Percentiles rank a stretch among this genome's conserved stretches.
Conservation (phyloP, 1,140 invertebrate genomes). For the Argopecten irradians region DNA sequence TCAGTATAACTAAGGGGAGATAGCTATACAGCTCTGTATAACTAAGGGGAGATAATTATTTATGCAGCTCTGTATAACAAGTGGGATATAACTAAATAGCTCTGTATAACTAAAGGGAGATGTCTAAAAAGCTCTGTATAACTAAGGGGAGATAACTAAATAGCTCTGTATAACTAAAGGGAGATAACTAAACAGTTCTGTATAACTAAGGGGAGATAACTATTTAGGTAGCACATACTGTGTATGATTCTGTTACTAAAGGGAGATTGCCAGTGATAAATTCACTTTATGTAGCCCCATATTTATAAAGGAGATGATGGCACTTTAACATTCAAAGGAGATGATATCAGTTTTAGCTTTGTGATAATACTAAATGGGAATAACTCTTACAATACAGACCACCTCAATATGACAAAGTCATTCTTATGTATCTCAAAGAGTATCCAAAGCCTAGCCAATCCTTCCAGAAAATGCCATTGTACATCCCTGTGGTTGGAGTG, state of each 20-base stretch:
- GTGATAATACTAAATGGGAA: neutral
- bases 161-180: neutral
- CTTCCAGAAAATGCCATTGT: constrained; percentile 70
- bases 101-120: too few relatives aligned
- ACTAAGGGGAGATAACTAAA: too few relatives aligned
- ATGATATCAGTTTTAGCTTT: neutral
- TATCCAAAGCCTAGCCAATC: constrained; percentile 65
- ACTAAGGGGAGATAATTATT: neutral
- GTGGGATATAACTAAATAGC: neutral
- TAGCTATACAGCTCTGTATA: too few relatives aligned
- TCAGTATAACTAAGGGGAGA: too few relatives aligned
- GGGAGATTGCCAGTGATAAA: neutral
- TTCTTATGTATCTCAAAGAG: constrained; percentile 62
- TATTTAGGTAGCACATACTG: neutral
- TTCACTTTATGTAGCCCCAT: too few relatives aligned
- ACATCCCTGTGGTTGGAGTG: constrained; percentile 54
- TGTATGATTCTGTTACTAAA: too few relatives aligned
- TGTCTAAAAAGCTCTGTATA: too few relatives aligned
- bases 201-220: neutral
- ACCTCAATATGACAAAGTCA: constrained; percentile 53
- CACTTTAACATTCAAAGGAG: neutral
- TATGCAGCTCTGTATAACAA: neutral
- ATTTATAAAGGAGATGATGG: too few relatives aligned
- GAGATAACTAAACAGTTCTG: neutral
- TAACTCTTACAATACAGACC: neutral